phyloP scores from a whole-genome alignment of 2,888 invertebrate species.

The Oscheius myriophilus region DNA sequence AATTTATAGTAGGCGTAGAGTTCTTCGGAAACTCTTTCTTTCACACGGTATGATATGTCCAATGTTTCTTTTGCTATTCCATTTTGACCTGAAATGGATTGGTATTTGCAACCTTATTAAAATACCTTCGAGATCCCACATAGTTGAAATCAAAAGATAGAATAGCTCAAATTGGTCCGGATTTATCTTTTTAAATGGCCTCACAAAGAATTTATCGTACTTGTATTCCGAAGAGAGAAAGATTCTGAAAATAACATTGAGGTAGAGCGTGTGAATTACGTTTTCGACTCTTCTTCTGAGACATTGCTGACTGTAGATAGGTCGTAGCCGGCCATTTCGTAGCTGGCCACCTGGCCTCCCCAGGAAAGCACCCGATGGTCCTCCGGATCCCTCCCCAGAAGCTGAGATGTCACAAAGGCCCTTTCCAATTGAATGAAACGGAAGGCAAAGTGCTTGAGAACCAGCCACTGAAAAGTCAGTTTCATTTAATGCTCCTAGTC shows the following conservation, averaged over 20 bases:
- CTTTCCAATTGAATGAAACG: constrained; percentile 11
- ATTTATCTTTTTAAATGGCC: constrained; percentile 8
- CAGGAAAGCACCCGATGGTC: constrained; percentile 5
- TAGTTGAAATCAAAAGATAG: neutral
- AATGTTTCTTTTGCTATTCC: constrained; percentile 5
- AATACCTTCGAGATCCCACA: constrained; percentile 10
- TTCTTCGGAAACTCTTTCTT: neutral
- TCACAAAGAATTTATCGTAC: constrained; percentile 13
- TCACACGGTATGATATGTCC: neutral
- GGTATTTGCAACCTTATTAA: neutral
- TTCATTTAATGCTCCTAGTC: neutral
- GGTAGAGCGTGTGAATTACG: neutral
- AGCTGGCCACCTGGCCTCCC: constrained; percentile 4
- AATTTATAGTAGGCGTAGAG: constrained; percentile 12
- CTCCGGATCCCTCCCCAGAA: constrained; percentile 1
- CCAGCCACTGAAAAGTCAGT: neutral
- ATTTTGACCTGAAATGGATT: neutral
- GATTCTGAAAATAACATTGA: neutral
- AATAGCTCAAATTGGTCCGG: constrained; percentile 15
- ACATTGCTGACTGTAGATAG: constrained; percentile 4
- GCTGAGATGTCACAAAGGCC: neutral
- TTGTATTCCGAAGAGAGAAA: constrained; percentile 1
- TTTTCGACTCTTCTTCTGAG: neutral
- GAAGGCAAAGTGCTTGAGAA: constrained; percentile 7
- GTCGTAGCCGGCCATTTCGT: constrained; percentile 1